Evolutionary conservation across 2,888 invertebrate genomes (phyloP).

Genomic region (Hydrotaea diabolus): DNA sequence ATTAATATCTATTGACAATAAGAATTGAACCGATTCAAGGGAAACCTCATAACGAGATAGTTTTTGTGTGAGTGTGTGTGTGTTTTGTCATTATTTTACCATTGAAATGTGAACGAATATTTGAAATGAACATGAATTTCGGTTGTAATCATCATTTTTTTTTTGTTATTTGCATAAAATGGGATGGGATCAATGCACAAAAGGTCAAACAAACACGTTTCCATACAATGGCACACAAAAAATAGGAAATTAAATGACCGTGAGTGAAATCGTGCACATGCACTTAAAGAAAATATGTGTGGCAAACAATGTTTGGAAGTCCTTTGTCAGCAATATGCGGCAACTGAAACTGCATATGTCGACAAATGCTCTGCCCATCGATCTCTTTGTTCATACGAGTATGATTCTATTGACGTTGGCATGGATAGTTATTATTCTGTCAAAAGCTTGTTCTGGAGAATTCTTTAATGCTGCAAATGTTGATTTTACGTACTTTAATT

Average conservation of each 20-base stretch:
- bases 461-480: too few relatives aligned
- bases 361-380: background rate
- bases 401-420: too few relatives aligned
- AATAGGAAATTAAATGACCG: background rate
- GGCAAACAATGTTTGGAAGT: background rate
- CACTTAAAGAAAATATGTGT: background rate
- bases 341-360: too few relatives aligned
- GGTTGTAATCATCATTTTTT: slow-evolving; percentile 22
- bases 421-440: too few relatives aligned
- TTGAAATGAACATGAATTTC: slow-evolving; percentile 3
- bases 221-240: background rate
- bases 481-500: too few relatives aligned
- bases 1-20: background rate
- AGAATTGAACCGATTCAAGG: background rate
- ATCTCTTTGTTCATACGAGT: too few relatives aligned
- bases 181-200: background rate
- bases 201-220: slow-evolving; percentile 13
- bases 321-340: too few relatives aligned
- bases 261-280: background rate
- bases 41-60: too few relatives aligned
- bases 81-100: background rate
- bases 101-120: background rate
- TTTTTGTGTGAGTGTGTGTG: background rate
- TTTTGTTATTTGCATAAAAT: slow-evolving; percentile 22
- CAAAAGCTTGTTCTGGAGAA: too few relatives aligned